Base-by-base conservation (phyloP, 2,797 vertebrate genomes). In the Dromococcyx pavoninus region DNA sequence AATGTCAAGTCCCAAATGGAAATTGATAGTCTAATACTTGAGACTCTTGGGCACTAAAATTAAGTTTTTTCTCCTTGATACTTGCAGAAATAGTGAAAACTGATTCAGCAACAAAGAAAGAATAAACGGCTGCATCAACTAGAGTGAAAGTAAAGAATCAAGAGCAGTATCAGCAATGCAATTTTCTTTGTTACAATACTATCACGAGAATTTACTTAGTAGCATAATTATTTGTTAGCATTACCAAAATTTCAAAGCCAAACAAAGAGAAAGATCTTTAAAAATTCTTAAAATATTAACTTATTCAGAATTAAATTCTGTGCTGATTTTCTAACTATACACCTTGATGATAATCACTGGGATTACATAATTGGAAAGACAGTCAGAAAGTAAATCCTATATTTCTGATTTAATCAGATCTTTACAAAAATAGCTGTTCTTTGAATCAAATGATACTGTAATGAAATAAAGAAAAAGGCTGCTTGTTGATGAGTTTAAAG, bases 91-190 rank as follows among this genome's bases (percentile, higher is more conserved):
- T 37, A 92, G 61, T 77, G 95, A 17, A 87, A 88, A 79, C 84
- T 85, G n/a, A 94, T 87, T 76, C 43, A 87, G 12, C 60, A 61
- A 91, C 27, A 90, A 85, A 94, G 61, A 51, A 91, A 94, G 85
- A 33, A 89, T 71, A 54, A 94, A 44, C 3, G 4, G 65, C 67
- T 56, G 57, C 72, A 88, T 80, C 80, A 88, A 43, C 50, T 88
- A 64, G 19, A 87, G 30, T 60, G 32, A 89, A 33, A 88, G 24
- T 57, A 76, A 86, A 82, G 62, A 85, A 91, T 53, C 43, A 70
- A 70, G 18, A 86, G 32, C 44, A 57, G 18, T 53, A 41, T 69
- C 65, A 84, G 70, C 18, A 89, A 41, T 56, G 21, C 9, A 70
- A 60, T 69, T 27, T 43, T 69, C 51, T 80, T 70, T 89, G 25